phyloP scores from a whole-genome alignment of 2,888 invertebrate genomes.

The Gnatocerus cornutus region DNA sequence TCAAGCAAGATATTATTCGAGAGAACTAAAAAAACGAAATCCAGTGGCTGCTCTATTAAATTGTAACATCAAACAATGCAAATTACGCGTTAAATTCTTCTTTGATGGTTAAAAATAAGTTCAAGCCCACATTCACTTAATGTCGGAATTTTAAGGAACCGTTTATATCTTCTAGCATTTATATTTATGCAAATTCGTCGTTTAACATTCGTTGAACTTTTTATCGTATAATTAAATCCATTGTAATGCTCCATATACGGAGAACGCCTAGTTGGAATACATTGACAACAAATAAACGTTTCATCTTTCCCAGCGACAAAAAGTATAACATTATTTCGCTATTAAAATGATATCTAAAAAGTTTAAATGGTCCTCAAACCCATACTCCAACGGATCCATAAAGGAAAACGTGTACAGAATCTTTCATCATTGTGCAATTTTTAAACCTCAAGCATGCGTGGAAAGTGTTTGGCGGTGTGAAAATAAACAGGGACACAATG shows the following conservation, averaged over 20 bases:
- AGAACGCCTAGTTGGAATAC: constrained; percentile 21
- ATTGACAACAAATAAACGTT: constrained; percentile 13
- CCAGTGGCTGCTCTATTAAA: neutral
- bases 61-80: neutral
- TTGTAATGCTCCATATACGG: constrained; percentile 28
- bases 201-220: constrained; percentile 47
- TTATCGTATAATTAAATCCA: constrained; percentile 36
- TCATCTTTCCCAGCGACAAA: constrained; percentile 8
- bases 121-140: constrained; percentile 16
- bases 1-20: neutral
- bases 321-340: neutral
- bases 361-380: too few relatives aligned
- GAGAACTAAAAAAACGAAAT: neutral
- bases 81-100: neutral
- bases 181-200: constrained; percentile 39
- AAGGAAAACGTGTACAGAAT: constrained; percentile 32
- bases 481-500: constrained; percentile 31
- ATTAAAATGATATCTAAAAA: constrained; percentile 9
- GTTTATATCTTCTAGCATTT: constrained; percentile 30
- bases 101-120: constrained; percentile 22
- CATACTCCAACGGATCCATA: constrained; percentile 17
- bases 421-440: constrained; percentile 34
- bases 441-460: constrained; percentile 32
- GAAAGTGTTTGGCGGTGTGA: constrained; percentile 21
- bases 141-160: constrained; percentile 21